phyloP scores from a whole-genome alignment of 2,888 invertebrate genomes.

The Ganaspis brasiliensis region DNA sequence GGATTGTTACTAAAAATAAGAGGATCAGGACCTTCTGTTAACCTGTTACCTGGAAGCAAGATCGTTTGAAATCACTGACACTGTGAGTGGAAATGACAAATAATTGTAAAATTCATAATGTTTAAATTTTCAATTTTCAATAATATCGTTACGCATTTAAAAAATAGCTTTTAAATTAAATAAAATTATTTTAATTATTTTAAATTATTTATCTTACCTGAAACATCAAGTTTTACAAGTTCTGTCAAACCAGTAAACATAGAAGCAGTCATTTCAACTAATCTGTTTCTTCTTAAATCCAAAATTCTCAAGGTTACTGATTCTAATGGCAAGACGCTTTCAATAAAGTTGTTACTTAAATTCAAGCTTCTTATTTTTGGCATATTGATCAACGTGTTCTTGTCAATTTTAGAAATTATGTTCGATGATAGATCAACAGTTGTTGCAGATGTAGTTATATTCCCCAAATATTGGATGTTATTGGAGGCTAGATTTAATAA shows the following conservation, averaged over 20 bases:
- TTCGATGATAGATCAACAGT: slow-evolving; percentile 72
- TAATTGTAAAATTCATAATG: no score
- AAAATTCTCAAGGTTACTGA: slow-evolving; percentile 84
- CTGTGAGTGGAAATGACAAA: no score
- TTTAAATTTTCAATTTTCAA: no score
- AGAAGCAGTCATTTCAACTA: slow-evolving; percentile 84
- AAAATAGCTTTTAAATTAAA: slow-evolving; percentile 21
- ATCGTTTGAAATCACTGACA: no score
- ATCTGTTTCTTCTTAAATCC: slow-evolving; percentile 83
- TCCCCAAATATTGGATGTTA: slow-evolving; percentile 66
- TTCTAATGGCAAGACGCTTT: slow-evolving; percentile 78
- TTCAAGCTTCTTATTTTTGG: slow-evolving; percentile 84
- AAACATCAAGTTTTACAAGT: slow-evolving; percentile 84
- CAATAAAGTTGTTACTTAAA: slow-evolving; percentile 86
- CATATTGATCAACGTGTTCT: slow-evolving; percentile 73
- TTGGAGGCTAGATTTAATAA: slow-evolving; percentile 84
- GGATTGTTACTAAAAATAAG: slow-evolving; percentile 84
- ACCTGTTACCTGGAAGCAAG: slow-evolving; percentile 83
- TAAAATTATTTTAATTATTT: background rate
- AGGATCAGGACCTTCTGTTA: slow-evolving; percentile 82
- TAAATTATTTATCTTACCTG: slow-evolving; percentile 71
- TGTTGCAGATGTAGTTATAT: slow-evolving; percentile 59
- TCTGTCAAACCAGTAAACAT: slow-evolving; percentile 85
- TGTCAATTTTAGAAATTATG: slow-evolving; percentile 62
- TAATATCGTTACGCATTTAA: no score